Percentiles rank a stretch among this genome's conserved stretches.
Evolutionary conservation across 2,797 vertebrate genomes (phyloP).

Genomic region (Craterocephalus amniculus): DNA sequence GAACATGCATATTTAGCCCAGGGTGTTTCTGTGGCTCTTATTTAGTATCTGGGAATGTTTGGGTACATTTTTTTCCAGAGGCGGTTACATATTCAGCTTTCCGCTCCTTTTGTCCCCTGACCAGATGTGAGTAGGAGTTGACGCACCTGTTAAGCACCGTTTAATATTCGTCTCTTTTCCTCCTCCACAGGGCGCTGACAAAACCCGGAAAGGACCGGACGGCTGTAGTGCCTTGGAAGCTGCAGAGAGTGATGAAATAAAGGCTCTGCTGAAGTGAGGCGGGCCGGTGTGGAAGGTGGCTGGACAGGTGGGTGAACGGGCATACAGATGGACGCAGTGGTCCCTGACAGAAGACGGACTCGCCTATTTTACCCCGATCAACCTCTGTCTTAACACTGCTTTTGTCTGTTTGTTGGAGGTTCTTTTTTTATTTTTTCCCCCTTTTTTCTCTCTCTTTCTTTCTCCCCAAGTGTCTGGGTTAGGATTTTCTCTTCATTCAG

Average conservation of each 20-base stretch:
- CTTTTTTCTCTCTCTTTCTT: conserved; percentile 6
- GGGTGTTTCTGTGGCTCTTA: neutral
- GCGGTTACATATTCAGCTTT: neutral
- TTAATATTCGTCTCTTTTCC: conserved; percentile 50
- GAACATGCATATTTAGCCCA: neutral
- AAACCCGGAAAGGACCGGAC: conserved; percentile 71
- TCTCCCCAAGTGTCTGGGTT: conserved; percentile 38
- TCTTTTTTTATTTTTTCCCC: conserved; percentile 40
- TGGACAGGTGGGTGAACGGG: conserved; percentile 65
- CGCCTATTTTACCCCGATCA: conserved; percentile 56
- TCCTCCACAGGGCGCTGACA: conserved; percentile 83
- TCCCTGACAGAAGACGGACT: conserved; percentile 67
- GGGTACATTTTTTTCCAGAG: neutral
- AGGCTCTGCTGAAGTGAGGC: conserved; percentile 81
- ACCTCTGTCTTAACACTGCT: conserved; percentile 73
- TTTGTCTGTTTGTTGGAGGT: conserved; percentile 69
- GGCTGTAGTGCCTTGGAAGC: conserved; percentile 69
- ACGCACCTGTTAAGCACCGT: conserved; percentile 24
- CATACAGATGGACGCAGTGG: conserved; percentile 71
- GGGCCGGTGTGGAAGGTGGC: conserved; percentile 49
- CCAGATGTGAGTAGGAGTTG: conserved; percentile 21
- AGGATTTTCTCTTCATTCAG: conserved; percentile 57
- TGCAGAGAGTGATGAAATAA: conserved; percentile 69
- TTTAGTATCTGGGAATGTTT: neutral
- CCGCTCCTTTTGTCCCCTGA: conserved; percentile 17